phyloP scores from a whole-genome alignment of 2,113 vertebrate species.

The Crypturellus undulatus region DNA sequence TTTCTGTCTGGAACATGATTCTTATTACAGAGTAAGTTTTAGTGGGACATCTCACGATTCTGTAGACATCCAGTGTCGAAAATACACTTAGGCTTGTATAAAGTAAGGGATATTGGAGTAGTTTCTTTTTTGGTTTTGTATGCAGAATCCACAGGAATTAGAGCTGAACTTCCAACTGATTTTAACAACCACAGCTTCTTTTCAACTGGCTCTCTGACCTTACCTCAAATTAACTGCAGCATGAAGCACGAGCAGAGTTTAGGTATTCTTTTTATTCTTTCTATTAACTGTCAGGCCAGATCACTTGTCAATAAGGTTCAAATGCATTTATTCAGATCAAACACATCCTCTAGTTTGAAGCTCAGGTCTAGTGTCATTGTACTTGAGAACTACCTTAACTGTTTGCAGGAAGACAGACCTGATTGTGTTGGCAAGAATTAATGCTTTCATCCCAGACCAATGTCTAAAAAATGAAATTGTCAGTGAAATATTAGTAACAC shows the following conservation, averaged over 20 bases:
- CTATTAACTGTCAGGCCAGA: neutral
- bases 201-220: neutral
- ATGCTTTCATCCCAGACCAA: neutral
- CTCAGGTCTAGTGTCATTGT: neutral
- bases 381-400: accelerated
- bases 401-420: neutral
- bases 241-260: neutral
- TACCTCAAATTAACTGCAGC: neutral
- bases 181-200: neutral
- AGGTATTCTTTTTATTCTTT: neutral
- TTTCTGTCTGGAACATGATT: neutral
- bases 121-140: neutral
- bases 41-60: neutral
- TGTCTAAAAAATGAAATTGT: neutral
- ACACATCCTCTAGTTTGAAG: neutral
- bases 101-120: neutral
- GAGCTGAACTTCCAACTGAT: neutral
- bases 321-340: neutral
- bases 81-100: neutral
- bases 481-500: neutral
- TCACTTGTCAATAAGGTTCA: neutral
- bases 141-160: neutral
- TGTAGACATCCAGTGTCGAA: neutral
- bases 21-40: neutral
- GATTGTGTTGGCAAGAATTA: neutral